Percentiles rank a stretch among this genome's conserved stretches.
phyloP scores from a whole-genome alignment of 2,113 vertebrate species.

The Hyperoodon ampullatus region DNA sequence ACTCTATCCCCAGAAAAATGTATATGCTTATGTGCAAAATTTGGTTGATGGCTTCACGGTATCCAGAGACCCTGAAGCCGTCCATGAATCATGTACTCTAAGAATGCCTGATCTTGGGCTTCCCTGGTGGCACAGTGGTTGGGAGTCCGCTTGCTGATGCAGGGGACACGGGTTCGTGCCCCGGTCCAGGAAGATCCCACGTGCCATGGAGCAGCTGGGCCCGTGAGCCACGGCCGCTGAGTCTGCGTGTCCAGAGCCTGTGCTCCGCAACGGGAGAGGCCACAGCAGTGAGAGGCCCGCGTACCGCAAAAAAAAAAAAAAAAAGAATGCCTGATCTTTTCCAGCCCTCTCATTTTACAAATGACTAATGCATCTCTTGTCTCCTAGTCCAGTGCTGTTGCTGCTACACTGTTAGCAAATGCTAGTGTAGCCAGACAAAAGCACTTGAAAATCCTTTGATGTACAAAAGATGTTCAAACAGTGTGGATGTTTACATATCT shows the following conservation, averaged over 20 bases:
- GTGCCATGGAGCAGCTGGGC: too few species aligned
- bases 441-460: slow-evolving; percentile 46
- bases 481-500: slow-evolving; percentile 54
- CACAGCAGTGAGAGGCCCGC: too few species aligned
- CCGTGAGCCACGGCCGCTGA: too few species aligned
- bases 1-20: background rate
- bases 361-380: background rate
- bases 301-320: too few species aligned
- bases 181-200: too few species aligned
- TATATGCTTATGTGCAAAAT: background rate
- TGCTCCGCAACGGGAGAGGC: too few species aligned
- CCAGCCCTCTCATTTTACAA: background rate
- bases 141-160: too few species aligned
- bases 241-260: too few species aligned
- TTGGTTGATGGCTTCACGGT: background rate
- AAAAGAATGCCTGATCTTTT: background rate
- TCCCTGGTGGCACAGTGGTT: too few species aligned
- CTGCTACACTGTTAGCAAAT: background rate
- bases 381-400: background rate
- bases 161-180: too few species aligned
- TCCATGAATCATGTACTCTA: background rate
- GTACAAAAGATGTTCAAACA: slow-evolving; percentile 49
- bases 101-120: background rate
- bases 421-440: slow-evolving; percentile 19
- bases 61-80: background rate